Percentiles rank a stretch among this genome's conserved stretches.
phyloP scores from a whole-genome alignment of 1,140 invertebrate genomes.

The Sipha flava region DNA sequence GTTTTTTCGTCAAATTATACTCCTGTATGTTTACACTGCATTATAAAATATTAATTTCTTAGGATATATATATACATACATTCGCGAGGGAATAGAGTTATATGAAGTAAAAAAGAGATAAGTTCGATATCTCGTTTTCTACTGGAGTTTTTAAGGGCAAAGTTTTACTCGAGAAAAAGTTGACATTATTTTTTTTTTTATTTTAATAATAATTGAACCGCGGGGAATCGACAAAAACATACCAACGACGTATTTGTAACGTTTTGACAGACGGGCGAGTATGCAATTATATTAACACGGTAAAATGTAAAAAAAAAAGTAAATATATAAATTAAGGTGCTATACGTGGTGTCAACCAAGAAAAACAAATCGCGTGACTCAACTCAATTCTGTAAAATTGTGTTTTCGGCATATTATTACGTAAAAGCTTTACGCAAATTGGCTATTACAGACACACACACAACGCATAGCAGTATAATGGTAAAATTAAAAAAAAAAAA shows the following conservation, averaged over 20 bases:
- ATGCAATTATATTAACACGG: background rate
- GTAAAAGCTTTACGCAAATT: background rate
- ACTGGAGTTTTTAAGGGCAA: background rate
- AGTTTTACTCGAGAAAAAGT: background rate
- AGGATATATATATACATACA: too few species aligned
- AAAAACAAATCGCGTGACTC: background rate
- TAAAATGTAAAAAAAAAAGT: background rate
- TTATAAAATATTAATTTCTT: background rate
- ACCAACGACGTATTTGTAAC: background rate
- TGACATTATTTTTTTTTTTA: background rate
- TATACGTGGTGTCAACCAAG: background rate
- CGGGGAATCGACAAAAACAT: background rate
- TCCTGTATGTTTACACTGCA: background rate
- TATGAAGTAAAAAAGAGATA: background rate
- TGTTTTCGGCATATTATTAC: background rate
- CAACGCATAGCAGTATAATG: background rate
- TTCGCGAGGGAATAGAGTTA: background rate
- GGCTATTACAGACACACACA: too few species aligned
- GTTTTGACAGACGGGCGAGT: background rate
- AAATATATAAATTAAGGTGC: background rate
- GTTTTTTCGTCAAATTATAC: too few species aligned
- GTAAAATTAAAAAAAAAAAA: background rate
- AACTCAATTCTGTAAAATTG: background rate
- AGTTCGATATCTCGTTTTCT: background rate
- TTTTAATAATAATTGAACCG: background rate